Percentiles rank a stretch among this genome's conserved stretches.
Evolutionary conservation across 2,113 vertebrate genomes (phyloP).

Genomic region (human): DNA sequence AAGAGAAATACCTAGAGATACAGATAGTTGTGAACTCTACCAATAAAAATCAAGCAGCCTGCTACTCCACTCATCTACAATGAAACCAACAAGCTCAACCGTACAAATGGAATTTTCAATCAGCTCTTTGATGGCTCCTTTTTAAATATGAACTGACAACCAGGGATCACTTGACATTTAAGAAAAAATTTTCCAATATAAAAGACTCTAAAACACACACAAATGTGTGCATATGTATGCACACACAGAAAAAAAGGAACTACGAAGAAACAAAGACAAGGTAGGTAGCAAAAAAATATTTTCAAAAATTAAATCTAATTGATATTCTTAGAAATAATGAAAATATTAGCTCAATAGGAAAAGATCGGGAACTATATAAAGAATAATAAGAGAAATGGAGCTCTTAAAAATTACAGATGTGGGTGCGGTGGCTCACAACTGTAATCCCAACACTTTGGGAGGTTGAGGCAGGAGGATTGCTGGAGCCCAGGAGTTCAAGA

Average conservation of each 20-base stretch:
- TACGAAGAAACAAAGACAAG: neutral
- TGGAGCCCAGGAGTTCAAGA: no score
- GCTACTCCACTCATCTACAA: neutral
- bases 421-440: no score
- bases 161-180: conserved; percentile 17
- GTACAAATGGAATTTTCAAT: neutral
- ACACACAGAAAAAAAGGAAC: neutral
- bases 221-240: neutral
- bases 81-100: neutral
- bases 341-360: neutral
- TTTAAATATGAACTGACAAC: conserved; percentile 13
- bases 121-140: neutral
- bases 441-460: no score
- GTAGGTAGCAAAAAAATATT: neutral
- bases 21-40: neutral
- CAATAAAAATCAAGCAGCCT: neutral
- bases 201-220: neutral
- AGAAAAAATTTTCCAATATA: neutral
- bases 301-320: neutral
- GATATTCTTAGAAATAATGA: neutral
- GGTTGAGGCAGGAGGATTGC: no score
- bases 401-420: neutral
- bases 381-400: neutral
- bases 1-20: neutral
- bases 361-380: neutral